Conservation (phyloP, 1,140 invertebrate genomes). For the Conus ventricosus region DNA sequence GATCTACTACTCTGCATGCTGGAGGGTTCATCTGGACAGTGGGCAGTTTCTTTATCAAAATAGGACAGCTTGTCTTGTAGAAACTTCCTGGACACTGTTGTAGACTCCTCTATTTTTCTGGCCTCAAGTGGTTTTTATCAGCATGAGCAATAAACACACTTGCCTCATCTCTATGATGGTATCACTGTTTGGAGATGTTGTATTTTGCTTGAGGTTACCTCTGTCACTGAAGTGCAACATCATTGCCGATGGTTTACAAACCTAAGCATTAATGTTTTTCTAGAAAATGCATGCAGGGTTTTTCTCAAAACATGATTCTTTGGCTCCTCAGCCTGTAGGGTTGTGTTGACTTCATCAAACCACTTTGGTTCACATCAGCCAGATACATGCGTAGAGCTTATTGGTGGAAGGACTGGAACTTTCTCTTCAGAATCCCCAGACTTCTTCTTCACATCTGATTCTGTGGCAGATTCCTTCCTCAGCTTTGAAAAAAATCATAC, state of each 20-base stretch:
- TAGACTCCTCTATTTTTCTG: too few species aligned
- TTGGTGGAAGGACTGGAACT: conserved; percentile 27
- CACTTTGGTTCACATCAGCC: not conserved
- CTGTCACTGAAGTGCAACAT: not conserved
- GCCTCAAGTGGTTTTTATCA: too few species aligned
- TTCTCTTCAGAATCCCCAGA: not conserved
- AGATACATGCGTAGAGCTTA: conserved; percentile 24
- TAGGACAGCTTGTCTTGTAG: conserved; percentile 10
- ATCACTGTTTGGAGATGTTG: not conserved
- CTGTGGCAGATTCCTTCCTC: too few species aligned
- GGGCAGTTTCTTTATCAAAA: conserved; percentile 18
- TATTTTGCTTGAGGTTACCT: not conserved
- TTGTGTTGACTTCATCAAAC: conserved; percentile 13
- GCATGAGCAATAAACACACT: too few species aligned
- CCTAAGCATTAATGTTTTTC: not conserved
- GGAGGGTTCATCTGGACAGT: conserved; percentile 5
- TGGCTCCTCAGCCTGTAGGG: not conserved
- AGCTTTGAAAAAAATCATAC: too few species aligned
- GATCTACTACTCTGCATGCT: conserved; percentile 9
- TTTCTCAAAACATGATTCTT: conserved; percentile 5
- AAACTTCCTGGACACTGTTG: too few species aligned
- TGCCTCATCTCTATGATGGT: conserved; percentile 6
- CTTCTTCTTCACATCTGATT: too few species aligned
- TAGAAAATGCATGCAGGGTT: not conserved
- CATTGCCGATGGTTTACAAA: conserved; percentile 9